Evolutionary conservation across 2,113 vertebrate genomes (phyloP).

Genomic region (Spizaetus ornatus): DNA sequence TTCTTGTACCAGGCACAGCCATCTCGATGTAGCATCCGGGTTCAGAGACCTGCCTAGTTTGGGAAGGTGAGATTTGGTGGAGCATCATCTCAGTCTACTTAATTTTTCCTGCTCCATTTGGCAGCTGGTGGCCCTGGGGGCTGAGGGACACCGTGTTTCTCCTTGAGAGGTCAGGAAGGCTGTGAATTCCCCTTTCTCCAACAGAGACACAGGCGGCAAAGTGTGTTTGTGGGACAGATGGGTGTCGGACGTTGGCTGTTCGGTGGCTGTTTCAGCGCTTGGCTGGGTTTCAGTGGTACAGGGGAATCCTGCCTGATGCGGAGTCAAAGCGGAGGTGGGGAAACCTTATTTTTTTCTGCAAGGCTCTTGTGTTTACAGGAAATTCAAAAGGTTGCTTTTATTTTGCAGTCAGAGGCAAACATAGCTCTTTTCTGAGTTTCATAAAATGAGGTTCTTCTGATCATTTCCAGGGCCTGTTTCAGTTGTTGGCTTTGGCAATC

Average conservation of each 20-base stretch:
- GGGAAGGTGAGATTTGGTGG: not conserved
- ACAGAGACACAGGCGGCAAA: rapidly evolving
- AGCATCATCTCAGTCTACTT: not conserved
- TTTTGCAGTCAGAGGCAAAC: not conserved
- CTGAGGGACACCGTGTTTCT: not conserved
- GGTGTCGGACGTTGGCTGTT: rapidly evolving
- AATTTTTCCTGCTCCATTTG: not conserved
- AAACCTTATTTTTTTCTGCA: not conserved
- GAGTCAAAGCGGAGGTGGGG: not conserved
- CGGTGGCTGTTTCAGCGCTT: rapidly evolving
- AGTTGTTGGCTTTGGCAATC: not conserved
- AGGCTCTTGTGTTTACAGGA: not conserved
- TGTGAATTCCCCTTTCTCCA: not conserved
- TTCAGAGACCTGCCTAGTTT: not conserved
- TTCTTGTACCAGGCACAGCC: not conserved
- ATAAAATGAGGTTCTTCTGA: not conserved
- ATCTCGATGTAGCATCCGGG: not conserved
- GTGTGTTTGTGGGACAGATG: rapidly evolving
- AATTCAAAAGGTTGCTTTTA: not conserved
- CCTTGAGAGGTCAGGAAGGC: not conserved
- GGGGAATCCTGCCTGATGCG: not conserved
- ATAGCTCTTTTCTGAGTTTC: not conserved
- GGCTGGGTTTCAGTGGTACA: rapidly evolving
- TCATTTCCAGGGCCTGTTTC: not conserved
- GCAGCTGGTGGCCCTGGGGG: not conserved